Evolutionary conservation across 2,888 invertebrate genomes (phyloP).

Genomic region (Polyommatus iphigenia): DNA sequence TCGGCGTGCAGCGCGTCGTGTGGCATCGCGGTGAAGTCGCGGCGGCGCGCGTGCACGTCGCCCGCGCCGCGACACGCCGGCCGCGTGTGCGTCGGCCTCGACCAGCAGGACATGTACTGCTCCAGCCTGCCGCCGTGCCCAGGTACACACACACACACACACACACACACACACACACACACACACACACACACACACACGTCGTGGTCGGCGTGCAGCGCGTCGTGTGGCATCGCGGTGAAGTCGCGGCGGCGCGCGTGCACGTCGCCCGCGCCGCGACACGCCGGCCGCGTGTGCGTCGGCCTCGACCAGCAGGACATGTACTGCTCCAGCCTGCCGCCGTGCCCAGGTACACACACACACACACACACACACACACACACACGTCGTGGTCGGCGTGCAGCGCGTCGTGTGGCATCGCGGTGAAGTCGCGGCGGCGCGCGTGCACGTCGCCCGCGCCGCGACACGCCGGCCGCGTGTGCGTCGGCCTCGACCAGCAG

Average conservation of each 20-base stretch:
- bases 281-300: no score
- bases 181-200: no score
- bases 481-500: constrained; percentile 89
- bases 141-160: constrained; percentile 47
- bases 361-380: no score
- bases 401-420: constrained; percentile 84
- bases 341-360: no score
- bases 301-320: no score
- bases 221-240: no score
- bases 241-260: no score
- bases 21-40: constrained; percentile 89
- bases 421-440: constrained; percentile 89
- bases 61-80: constrained; percentile 93
- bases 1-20: constrained; percentile 88
- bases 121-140: constrained; percentile 92
- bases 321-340: no score
- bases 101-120: constrained; percentile 89
- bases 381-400: constrained; percentile 96
- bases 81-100: constrained; percentile 90
- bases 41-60: constrained; percentile 90
- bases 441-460: constrained; percentile 94
- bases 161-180: no score
- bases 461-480: constrained; percentile 90
- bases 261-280: no score
- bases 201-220: no score